Evolutionary conservation across 2,888 invertebrate species (phyloP).

Genomic region (Xestia c-nigrum): DNA sequence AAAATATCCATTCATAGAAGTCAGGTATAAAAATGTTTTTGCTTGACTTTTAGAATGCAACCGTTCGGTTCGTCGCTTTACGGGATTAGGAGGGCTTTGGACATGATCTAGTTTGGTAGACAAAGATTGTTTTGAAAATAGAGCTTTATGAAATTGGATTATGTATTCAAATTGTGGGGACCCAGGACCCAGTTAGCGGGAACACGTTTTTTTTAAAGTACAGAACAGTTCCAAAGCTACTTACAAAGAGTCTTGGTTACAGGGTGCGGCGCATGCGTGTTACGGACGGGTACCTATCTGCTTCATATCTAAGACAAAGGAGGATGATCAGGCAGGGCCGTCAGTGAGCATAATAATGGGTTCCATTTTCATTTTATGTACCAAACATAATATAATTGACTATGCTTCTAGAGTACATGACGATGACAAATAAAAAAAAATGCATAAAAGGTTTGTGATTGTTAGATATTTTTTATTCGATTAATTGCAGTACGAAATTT

Average conservation of each 20-base stretch:
- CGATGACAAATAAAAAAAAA: background rate
- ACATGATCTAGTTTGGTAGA: conserved; percentile 40
- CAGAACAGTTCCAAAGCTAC: background rate
- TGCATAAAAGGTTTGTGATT: background rate
- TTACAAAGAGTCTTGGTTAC: background rate
- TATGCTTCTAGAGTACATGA: background rate
- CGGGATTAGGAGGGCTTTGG: conserved; percentile 68
- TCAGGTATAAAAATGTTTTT: conserved; percentile 87
- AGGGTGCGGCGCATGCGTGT: conserved; percentile 25
- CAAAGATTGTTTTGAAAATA: conserved; percentile 52
- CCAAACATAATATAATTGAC: background rate
- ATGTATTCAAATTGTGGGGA: conserved; percentile 11
- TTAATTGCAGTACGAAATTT: background rate
- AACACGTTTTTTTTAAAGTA: background rate
- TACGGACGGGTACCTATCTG: background rate
- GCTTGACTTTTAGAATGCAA: conserved; percentile 74
- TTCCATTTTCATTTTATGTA: background rate
- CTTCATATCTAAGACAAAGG: conserved; percentile 35
- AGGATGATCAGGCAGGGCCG: background rate
- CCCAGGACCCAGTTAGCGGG: background rate
- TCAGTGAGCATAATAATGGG: background rate
- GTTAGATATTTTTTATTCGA: background rate
- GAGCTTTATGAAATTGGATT: conserved; percentile 55
- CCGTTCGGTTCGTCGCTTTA: conserved; percentile 64
- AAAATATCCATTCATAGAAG: conserved; percentile 88